Evolutionary conservation across 2,113 vertebrate species (phyloP).

Genomic region (Ameiurus melas): DNA sequence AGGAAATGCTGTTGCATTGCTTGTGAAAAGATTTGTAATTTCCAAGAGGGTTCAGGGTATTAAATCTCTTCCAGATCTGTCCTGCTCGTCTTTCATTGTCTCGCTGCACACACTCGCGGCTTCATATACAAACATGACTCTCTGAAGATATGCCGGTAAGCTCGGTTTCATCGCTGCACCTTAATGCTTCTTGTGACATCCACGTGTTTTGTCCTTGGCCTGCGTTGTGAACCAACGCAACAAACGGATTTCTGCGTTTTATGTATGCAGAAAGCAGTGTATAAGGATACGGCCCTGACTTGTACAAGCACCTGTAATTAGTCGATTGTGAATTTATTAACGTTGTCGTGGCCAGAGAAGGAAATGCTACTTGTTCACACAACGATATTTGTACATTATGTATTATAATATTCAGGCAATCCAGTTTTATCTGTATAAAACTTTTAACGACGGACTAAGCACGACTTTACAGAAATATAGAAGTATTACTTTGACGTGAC

Average conservation of each 20-base stretch:
- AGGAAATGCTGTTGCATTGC: background rate
- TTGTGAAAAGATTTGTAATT: conserved; percentile 20
- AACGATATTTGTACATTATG: background rate
- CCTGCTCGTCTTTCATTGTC: background rate
- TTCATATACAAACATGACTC: background rate
- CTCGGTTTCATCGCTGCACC: conserved; percentile 24
- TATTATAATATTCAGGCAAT: background rate
- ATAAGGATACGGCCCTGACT: conserved; percentile 38
- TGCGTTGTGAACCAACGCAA: conserved; percentile 8
- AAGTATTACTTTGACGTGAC: background rate
- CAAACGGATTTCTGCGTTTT: conserved; percentile 43
- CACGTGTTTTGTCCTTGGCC: background rate
- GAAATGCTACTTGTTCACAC: background rate
- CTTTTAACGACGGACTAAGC: background rate
- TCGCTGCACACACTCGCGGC: background rate
- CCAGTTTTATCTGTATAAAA: background rate
- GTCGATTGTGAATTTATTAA: conserved; percentile 13
- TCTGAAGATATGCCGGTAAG: background rate
- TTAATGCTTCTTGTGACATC: conserved; percentile 32
- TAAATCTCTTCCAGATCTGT: background rate
- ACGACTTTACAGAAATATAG: background rate
- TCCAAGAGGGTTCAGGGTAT: conserved; percentile 11
- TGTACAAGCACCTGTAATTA: background rate
- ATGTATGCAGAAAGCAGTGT: conserved; percentile 25
- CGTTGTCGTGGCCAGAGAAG: background rate